These are phyloP conservation scores for Malacoctenus gilli DNA, from an alignment of 2,797 vertebrate species.

Conservation along the genomic window DNA sequence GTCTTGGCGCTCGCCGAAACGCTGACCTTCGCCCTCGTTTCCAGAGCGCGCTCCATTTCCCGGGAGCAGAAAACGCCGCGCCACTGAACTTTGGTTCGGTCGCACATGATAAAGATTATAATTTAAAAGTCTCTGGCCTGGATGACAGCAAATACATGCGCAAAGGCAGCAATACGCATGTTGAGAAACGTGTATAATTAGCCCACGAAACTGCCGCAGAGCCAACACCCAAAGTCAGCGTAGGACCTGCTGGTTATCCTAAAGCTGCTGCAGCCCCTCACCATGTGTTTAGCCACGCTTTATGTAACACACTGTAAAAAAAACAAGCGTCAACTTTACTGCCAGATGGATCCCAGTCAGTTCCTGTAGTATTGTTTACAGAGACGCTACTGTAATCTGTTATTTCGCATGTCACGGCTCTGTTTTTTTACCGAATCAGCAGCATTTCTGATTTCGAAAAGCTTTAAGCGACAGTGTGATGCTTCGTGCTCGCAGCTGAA, in stretches of 20 bases:
- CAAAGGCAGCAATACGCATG: slow-evolving; percentile 18
- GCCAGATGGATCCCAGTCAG: no score
- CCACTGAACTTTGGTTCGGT: no score
- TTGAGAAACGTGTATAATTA: slow-evolving; percentile 47
- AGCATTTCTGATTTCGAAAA: no score
- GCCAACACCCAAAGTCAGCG: slow-evolving; percentile 35
- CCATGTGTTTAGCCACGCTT: slow-evolving; percentile 27
- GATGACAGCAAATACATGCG: slow-evolving; percentile 14
- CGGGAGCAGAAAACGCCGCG: no score
- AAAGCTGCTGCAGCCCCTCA: slow-evolving; percentile 22
- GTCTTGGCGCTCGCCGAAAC: not conserved
- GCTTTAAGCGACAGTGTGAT: no score
- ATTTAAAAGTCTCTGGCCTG: slow-evolving; percentile 20
- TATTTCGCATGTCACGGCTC: no score
- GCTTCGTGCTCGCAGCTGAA: no score
- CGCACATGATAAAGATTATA: slow-evolving; percentile 5
- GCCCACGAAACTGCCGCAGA: slow-evolving; percentile 27
- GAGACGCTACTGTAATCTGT: no score
- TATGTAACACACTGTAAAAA: slow-evolving; percentile 9
- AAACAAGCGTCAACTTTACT: no score
- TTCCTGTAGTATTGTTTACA: no score
- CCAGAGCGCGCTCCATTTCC: no score
- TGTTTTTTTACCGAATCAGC: no score
- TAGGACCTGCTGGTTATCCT: slow-evolving; percentile 34
- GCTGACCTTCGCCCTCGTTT: not conserved